These are phyloP conservation scores for Hydropotes inermis DNA, from an alignment of 2,113 vertebrate species.

Conservation along the genomic window DNA sequence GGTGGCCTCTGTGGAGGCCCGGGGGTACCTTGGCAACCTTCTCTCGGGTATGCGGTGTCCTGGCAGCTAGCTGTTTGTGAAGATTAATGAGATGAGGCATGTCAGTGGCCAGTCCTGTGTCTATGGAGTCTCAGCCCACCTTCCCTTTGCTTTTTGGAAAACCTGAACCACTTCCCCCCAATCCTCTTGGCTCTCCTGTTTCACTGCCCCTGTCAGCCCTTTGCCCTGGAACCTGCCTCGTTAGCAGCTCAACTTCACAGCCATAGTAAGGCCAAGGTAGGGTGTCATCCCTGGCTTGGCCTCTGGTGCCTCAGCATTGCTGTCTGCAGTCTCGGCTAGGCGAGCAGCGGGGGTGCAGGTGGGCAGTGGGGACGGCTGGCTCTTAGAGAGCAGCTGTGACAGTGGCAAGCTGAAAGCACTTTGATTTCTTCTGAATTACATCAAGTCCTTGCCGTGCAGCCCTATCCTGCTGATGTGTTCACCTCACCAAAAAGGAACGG, in stretches of 20 bases:
- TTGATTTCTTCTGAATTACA: not conserved
- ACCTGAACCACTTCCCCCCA: fast-evolving
- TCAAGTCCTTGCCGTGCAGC: not conserved
- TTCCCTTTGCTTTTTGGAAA: not conserved
- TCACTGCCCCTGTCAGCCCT: fast-evolving
- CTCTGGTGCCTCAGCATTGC: not conserved
- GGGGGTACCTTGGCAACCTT: not conserved
- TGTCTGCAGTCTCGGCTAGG: not conserved
- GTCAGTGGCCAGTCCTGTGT: too few species aligned
- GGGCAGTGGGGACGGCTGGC: fast-evolving
- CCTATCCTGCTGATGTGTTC: not conserved
- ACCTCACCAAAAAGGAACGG: not conserved
- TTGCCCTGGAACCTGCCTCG: not conserved
- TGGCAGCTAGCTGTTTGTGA: not conserved
- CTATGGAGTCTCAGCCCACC: not conserved
- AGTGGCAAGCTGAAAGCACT: not conserved
- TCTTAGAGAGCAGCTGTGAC: not conserved
- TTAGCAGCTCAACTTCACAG: not conserved
- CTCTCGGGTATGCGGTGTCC: not conserved
- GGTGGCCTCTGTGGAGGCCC: not conserved
- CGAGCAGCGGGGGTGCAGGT: fast-evolving
- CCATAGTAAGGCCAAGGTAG: fast-evolving
- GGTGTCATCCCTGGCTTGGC: fast-evolving
- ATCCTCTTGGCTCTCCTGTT: not conserved
- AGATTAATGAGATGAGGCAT: not conserved